Base-by-base conservation (phyloP, 2,888 invertebrate species). In the Caenorhabditis drosophilae region DNA sequence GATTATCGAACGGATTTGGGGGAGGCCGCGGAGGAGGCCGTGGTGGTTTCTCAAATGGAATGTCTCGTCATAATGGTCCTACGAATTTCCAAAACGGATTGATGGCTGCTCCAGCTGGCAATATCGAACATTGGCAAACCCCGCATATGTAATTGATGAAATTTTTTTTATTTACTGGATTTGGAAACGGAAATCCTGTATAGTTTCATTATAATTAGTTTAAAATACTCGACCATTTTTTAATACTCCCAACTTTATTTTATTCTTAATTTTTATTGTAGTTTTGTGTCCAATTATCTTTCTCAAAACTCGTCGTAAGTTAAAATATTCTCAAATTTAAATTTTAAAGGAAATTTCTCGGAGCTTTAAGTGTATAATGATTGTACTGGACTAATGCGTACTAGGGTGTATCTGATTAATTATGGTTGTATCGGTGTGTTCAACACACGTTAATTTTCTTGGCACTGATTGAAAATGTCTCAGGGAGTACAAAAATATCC, bases 311-410 rank as follows among this genome's bases (percentile, higher is more conserved):
- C 40, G 7, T 25, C n/a, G 4, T 36, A 9, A 4, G n/a, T 20
- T 4, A 11, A 18, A 22, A 15, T 20, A 44, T 52, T 54, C 40
- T 38, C 36, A 31, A 51, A 34, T 64, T 47, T 64, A 50, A 47
- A 41, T 64, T 46, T 38, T 55, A 23, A 12, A 2, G 15, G 7
- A 16, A 11, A 55, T 44, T 66, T 66, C 59, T 64, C 59, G 52
- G 66, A 66, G 66, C 66, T 66, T 66, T 66, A 66, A 66, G 66
- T 66, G 66, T 59, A 18, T 52, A 51, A 49, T 45, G 35, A 42
- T 40, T 53, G 16, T 57, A 63, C 40, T 63, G 48, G 63, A 57
- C n/a, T n/a, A n/a, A n/a, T n/a, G n/a, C n/a, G n/a, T n/a, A 42
- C 23, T 42, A 31, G 31, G 31, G 31, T 31, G n/a, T n/a, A n/a